Base-by-base conservation (phyloP, 1,140 invertebrate species). In the Leptinotarsa undecemlineata region DNA sequence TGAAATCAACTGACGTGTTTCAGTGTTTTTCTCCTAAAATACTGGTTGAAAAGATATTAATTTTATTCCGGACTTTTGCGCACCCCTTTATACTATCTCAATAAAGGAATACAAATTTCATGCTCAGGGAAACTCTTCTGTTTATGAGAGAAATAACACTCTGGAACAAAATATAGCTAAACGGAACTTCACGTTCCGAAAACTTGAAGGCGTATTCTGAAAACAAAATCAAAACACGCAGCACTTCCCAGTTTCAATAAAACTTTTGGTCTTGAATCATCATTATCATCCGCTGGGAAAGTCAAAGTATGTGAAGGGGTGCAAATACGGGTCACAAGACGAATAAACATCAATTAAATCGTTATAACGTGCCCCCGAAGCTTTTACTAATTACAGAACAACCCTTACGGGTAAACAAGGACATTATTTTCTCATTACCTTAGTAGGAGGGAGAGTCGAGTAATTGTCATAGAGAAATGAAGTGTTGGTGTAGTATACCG, bases 281-380 rank as follows among this genome's bases (percentile, higher is more conserved):
- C 6, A 26, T 33, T 68, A 68, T n/a, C 33, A 33, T 42, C 26
- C 66, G 33, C 66, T 6, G 33, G 66, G 33, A 26, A 68, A 33
- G 66, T 68, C 66, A n/a, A 64, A 68, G 66, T 33, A 33, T 33
- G 66, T 42, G 33, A 68, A n/a, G 66, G 66, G 33, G 66, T 33
- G 26, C 26, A 68, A 68, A 68, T 68, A 68, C 33, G 66, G 66
- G 66, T 68, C 66, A 68, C 33, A 68, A 33, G 33, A 68, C n/a
- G 26, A 68, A 68, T 68, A 68, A 68, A 68, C 66, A 68, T 68
- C 66, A 68, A 68, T 68, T 68, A 68, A 33, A 68, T 68, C 66
- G 33, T 68, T 68, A 68, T 68, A 68, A 68, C 42, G 66, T 68
- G 33, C 33, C 33, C 26, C 66, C 33, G 14, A 68, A 68, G 66